These are phyloP conservation scores for Meloidogyne chitwoodi DNA, from an alignment of 1,140 invertebrate species.

Conservation along the genomic window DNA sequence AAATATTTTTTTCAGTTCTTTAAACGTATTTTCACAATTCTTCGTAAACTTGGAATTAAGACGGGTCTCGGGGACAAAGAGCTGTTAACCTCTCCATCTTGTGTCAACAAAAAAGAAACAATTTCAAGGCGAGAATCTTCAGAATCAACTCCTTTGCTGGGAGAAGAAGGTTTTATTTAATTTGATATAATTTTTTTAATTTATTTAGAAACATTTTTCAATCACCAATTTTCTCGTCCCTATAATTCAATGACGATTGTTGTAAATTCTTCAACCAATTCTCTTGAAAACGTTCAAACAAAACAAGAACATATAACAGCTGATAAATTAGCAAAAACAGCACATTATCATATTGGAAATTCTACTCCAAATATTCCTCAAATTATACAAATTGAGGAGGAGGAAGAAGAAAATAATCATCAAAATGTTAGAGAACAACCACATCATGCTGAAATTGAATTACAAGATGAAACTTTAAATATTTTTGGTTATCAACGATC, in stretches of 20 bases:
- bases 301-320: background rate
- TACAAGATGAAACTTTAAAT: constrained; percentile 44
- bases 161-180: background rate
- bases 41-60: background rate
- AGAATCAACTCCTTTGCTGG: constrained; percentile 10
- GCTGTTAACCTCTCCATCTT: background rate
- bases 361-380: background rate
- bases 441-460: constrained; percentile 41
- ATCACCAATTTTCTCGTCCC: background rate
- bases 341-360: background rate
- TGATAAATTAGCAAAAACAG: background rate
- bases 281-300: background rate
- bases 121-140: background rate
- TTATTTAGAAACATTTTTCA: background rate
- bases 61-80: background rate
- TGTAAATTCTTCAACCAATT: background rate
- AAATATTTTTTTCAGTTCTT: background rate
- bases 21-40: background rate
- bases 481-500: constrained; percentile 44
- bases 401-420: background rate
- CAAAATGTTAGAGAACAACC: background rate
- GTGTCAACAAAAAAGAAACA: background rate
- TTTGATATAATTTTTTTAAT: too few species aligned
- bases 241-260: background rate
- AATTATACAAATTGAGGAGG: background rate